Evolutionary conservation across 1,140 invertebrate species (phyloP).

Genomic region (Acarapis woodi): DNA sequence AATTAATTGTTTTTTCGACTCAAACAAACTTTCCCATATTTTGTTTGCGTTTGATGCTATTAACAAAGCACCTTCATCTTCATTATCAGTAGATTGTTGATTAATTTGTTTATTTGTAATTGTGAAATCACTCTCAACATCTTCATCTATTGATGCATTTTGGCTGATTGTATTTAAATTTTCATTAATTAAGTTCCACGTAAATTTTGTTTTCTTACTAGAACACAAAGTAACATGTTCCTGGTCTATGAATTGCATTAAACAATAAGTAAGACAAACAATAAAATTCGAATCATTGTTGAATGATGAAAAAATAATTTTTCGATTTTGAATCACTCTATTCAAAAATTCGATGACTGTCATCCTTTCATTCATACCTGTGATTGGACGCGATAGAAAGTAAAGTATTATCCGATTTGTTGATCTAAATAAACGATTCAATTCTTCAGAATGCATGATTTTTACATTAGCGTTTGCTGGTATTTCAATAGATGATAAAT

Average conservation of each 20-base stretch:
- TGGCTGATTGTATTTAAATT: neutral
- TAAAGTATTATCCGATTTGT: conserved; percentile 78
- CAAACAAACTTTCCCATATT: conserved; percentile 90
- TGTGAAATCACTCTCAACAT: too few relatives aligned
- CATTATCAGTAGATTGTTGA: conserved; percentile 29
- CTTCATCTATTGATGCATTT: too few relatives aligned
- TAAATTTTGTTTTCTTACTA: neutral
- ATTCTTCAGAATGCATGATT: conserved; percentile 2
- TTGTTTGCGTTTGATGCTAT: conserved; percentile 56
- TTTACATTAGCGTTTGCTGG: too few relatives aligned
- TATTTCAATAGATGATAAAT: neutral
- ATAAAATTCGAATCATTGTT: conserved; percentile 72
- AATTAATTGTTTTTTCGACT: conserved; percentile 71
- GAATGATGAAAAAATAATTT: conserved; percentile 64
- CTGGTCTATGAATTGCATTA: conserved; percentile 52
- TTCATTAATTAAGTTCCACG: neutral
- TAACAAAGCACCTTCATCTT: conserved; percentile 40
- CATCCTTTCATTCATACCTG: conserved; percentile 50
- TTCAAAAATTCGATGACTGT: conserved; percentile 68
- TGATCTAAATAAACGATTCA: conserved; percentile 39
- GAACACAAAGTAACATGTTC: conserved; percentile 3
- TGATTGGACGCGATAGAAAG: conserved; percentile 60
- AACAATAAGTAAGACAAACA: conserved; percentile 71
- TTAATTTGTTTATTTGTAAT: conserved; percentile 21
- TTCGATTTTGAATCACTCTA: conserved; percentile 50